A percentile compares a stretch with the other conserved stretches of the same genome.
Conservation (phyloP, 2,888 invertebrate genomes). For the Cheilosia impressa region DNA sequence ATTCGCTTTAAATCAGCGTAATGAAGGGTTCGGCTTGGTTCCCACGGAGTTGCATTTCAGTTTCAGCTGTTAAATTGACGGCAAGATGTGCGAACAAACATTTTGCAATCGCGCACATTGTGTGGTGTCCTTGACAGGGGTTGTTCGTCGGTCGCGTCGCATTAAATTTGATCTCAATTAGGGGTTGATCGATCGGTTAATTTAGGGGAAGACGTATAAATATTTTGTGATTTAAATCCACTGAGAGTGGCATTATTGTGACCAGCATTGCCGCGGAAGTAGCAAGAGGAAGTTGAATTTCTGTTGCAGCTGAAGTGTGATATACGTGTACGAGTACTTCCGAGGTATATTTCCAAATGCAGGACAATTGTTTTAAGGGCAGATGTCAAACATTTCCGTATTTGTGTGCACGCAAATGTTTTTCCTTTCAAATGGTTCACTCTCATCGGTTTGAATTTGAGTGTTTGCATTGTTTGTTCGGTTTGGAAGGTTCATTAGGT, state of each 20-base stretch:
- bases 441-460: neutral
- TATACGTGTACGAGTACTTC: constrained; percentile 53
- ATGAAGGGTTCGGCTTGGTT: constrained; percentile 31
- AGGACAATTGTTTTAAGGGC: constrained; percentile 67
- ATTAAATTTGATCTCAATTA: constrained; percentile 67
- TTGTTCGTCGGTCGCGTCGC: constrained; percentile 13
- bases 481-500: no score
- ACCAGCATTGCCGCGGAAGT: constrained; percentile 64
- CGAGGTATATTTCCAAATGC: constrained; percentile 46
- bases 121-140: constrained; percentile 35
- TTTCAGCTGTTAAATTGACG: constrained; percentile 65
- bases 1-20: constrained; percentile 6
- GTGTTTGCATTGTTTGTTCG: neutral
- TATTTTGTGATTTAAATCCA: constrained; percentile 67
- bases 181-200: constrained; percentile 72
- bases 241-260: constrained; percentile 57
- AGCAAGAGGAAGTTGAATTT: constrained; percentile 31
- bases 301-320: constrained; percentile 66
- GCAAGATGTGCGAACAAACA: constrained; percentile 70
- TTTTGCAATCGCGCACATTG: constrained; percentile 64
- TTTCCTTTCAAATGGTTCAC: neutral
- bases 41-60: constrained; percentile 72
- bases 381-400: constrained; percentile 52
- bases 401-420: neutral
- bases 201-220: constrained; percentile 68